Evolutionary conservation across 2,113 vertebrate genomes (phyloP).

Genomic region (Australoheros scitulus): DNA sequence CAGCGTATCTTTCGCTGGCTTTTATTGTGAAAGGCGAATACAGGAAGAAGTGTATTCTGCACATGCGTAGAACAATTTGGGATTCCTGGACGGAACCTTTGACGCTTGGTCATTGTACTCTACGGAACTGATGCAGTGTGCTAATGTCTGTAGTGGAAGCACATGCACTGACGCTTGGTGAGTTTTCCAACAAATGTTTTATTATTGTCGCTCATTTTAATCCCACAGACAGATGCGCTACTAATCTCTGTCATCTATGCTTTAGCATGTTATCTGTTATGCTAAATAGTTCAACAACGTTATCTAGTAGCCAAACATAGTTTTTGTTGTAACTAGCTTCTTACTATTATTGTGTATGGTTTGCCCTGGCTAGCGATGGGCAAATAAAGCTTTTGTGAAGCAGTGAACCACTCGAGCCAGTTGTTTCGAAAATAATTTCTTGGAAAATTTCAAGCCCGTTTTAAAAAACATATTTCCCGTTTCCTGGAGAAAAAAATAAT

Average conservation of each 20-base stretch:
- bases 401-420: too few relatives aligned
- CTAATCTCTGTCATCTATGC: too few relatives aligned
- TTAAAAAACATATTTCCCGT: too few relatives aligned
- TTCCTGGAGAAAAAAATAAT: too few relatives aligned
- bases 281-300: not conserved
- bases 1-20: accelerated
- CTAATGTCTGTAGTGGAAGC: not conserved
- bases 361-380: too few relatives aligned
- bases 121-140: not conserved
- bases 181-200: accelerated
- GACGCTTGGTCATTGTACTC: not conserved
- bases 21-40: not conserved
- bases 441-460: too few relatives aligned
- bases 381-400: too few relatives aligned
- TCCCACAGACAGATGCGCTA: not conserved
- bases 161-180: not conserved
- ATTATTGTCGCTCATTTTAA: not conserved
- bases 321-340: too few relatives aligned
- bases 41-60: not conserved
- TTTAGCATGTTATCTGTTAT: too few relatives aligned
- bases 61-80: not conserved
- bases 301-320: too few relatives aligned
- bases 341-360: too few relatives aligned
- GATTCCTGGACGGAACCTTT: not conserved
- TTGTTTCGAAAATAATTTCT: too few relatives aligned